A percentile compares a stretch with the other conserved stretches of the same genome.
These are phyloP conservation scores for Phyllostomus hastatus DNA, from an alignment of 2,113 vertebrate genomes.

Conservation along the genomic window DNA sequence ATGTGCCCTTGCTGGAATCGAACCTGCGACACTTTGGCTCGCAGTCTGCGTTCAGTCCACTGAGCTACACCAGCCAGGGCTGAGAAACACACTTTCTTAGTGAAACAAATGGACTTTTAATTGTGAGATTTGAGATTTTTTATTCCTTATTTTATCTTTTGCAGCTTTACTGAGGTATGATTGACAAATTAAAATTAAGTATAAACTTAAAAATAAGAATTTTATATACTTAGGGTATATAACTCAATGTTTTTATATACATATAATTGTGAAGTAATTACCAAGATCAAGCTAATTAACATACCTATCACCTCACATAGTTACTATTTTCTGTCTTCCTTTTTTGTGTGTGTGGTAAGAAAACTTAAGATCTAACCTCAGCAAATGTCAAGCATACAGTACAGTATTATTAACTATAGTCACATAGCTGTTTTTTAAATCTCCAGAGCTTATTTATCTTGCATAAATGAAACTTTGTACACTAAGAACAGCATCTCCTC, in stretches of 20 bases:
- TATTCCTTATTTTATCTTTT: not conserved
- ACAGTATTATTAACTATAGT: not conserved
- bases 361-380: not conserved
- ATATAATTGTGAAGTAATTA: not conserved
- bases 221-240: not conserved
- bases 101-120: not conserved
- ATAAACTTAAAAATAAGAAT: not conserved
- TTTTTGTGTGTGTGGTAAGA: not conserved
- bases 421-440: not conserved
- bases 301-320: not conserved
- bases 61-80: no score
- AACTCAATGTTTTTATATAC: not conserved
- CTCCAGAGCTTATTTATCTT: not conserved
- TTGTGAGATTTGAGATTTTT: not conserved
- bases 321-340: not conserved
- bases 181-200: not conserved
- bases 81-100: not conserved
- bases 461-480: not conserved
- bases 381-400: not conserved
- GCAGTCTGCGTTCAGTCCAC: no score
- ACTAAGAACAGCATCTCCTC: not conserved
- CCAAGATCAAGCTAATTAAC: not conserved
- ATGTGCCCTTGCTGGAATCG: no score
- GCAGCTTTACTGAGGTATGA: not conserved
- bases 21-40: no score